These are phyloP conservation scores for Chrysomela aeneicollis DNA, from an alignment of 2,888 invertebrate species.

Conservation along the genomic window DNA sequence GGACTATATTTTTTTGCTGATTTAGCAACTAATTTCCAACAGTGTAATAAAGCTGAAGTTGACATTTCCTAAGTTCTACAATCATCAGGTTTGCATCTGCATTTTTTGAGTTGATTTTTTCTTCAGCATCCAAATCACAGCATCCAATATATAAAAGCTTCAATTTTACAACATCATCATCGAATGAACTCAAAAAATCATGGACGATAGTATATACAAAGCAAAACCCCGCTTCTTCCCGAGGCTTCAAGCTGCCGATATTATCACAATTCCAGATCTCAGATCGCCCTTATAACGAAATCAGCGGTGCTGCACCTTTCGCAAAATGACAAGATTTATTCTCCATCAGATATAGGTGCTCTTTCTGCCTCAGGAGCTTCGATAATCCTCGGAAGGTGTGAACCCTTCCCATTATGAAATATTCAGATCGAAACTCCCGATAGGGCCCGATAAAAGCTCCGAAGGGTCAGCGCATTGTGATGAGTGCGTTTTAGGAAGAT, in stretches of 20 bases:
- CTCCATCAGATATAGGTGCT: slow-evolving; percentile 30
- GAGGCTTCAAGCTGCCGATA: not conserved
- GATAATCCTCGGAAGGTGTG: slow-evolving; percentile 45
- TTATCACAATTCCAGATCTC: slow-evolving; percentile 5
- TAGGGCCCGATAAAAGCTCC: not conserved
- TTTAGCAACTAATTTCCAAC: no score
- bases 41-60: no score
- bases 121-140: no score
- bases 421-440: slow-evolving; percentile 17
- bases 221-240: no score
- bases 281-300: not conserved
- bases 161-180: no score
- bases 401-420: slow-evolving; percentile 39
- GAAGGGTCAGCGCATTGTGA: slow-evolving; percentile 13
- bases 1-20: no score
- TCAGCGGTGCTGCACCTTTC: slow-evolving; percentile 14
- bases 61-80: no score
- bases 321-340: slow-evolving; percentile 33
- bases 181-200: no score
- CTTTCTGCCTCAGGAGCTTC: slow-evolving; percentile 29
- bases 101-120: no score
- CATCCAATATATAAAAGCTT: no score
- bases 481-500: slow-evolving; percentile 12
- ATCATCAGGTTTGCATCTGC: no score
- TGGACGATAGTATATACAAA: no score